Evolutionary conservation across 2,113 vertebrate species (phyloP).

Genomic region (Atrichornis clamosus): DNA sequence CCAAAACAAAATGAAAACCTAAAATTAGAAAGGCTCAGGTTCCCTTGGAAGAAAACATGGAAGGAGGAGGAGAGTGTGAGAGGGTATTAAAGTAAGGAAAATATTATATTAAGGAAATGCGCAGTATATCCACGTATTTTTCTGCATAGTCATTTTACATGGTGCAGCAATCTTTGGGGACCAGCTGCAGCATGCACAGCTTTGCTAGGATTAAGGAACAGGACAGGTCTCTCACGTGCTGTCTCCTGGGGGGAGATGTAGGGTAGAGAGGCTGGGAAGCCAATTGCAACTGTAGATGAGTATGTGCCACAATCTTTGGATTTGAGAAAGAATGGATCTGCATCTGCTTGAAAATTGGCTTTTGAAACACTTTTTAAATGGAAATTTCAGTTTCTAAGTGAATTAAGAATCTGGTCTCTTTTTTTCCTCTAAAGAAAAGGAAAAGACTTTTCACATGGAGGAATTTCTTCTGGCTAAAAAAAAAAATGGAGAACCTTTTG

Average conservation of each 20-base stretch:
- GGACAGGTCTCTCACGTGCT: background rate
- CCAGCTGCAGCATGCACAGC: background rate
- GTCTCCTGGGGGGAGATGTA: background rate
- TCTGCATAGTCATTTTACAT: background rate
- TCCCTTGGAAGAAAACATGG: background rate
- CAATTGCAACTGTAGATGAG: background rate
- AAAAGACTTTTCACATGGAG: background rate
- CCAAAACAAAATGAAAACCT: conserved; percentile 41
- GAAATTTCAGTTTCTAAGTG: conserved; percentile 30
- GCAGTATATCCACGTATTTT: background rate
- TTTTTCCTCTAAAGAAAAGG: background rate
- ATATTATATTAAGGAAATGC: background rate
- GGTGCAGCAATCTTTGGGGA: background rate
- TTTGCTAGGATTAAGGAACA: background rate
- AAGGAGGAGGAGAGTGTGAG: background rate
- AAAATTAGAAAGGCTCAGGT: conserved; percentile 8
- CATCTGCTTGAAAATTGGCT: conserved; percentile 18
- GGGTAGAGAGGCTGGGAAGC: background rate
- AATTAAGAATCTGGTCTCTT: background rate
- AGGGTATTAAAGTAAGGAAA: background rate
- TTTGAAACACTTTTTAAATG: conserved; percentile 29
- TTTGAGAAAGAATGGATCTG: background rate
- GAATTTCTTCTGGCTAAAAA: background rate
- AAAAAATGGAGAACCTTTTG: background rate
- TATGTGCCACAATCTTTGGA: background rate